phyloP scores from a whole-genome alignment of 1,140 invertebrate genomes.

The Mesaphorura yosii region DNA sequence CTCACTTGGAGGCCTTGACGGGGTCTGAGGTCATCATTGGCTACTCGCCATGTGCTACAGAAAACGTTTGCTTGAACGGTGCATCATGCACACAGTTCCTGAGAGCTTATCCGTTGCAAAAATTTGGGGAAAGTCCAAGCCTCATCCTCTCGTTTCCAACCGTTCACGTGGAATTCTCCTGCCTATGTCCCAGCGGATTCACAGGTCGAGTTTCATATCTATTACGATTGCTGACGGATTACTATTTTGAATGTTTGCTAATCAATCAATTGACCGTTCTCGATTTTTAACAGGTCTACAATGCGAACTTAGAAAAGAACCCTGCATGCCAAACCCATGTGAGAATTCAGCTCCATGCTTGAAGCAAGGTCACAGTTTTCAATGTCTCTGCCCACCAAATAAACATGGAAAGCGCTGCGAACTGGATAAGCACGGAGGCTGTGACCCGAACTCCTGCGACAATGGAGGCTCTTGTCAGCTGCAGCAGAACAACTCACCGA shows the following conservation, averaged over 20 bases:
- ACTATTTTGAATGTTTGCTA: too few relatives aligned
- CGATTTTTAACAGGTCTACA: too few relatives aligned
- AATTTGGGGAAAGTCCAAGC: too few relatives aligned
- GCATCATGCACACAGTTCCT: conserved; percentile 66
- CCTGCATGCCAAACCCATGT: conserved; percentile 83
- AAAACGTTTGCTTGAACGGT: conserved; percentile 56
- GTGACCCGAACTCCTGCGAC: conserved; percentile 67
- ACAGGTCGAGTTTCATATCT: too few relatives aligned
- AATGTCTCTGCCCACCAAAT: conserved; percentile 62
- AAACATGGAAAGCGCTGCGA: conserved; percentile 75
- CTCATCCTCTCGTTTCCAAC: conserved; percentile 70
- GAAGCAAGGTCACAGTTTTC: conserved; percentile 65
- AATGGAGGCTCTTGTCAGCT: conserved; percentile 82
- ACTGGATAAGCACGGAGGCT: conserved; percentile 64
- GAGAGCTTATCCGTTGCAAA: too few relatives aligned
- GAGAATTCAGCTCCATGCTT: conserved; percentile 65
- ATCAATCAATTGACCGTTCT: not conserved
- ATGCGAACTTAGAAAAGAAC: conserved; percentile 75
- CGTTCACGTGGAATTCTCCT: conserved; percentile 61
- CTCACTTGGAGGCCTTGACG: conserved; percentile 35
- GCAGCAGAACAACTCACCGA: conserved; percentile 68
- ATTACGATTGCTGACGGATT: too few relatives aligned
- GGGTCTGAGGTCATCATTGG: too few relatives aligned
- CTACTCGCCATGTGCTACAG: conserved; percentile 57
- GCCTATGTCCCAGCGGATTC: conserved; percentile 64